Base-by-base conservation (phyloP, 2,797 vertebrate genomes). In the Chloroceryle inda region DNA sequence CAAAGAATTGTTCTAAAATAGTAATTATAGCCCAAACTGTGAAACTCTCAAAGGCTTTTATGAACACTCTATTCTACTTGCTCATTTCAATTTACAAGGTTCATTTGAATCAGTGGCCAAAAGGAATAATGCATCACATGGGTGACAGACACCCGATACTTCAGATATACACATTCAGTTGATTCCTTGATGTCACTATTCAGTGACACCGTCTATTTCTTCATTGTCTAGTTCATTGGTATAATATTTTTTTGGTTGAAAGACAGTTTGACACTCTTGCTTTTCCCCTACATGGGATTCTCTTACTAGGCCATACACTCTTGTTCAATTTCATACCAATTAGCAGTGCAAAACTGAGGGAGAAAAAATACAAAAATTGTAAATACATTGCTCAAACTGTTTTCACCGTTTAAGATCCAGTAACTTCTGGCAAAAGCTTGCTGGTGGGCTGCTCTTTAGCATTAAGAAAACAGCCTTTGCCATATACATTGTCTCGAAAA, bases 41-140 rank as follows among this genome's bases (percentile, higher is more conserved):
- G 85, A 92, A 81, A 90, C 69, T 75, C 73, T 85, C 92, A 55
- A 71, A 86, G 66, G 71, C 63, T 88, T 96, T 93, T 78, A 49
- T 52, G 52, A 88, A 73, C 83, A 86, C 23, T 22, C 59, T 59
- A 49, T 78, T 92, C 88, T 62, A 56, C 22, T 9, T 47, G 35
- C 85, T 87, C 67, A 53, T 95, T 97, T 94, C 94, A 92, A 89
- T 89, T 95, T 73, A 82, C 52, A 91, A 61, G 76, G 83, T 94
- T 93, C 91, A 89, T 87, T 94, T 92, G 84, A 87, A 93, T 74
- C 67, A 33, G 31, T 79, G 77, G 49, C 63, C 88, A 80, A 80
- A 74, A 89, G 63, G 84, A 89, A 71, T 71, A 95, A 72, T 18
- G 72, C 2, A 1, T 75, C 68, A 85, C 62, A 72, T 6, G 52